Percentiles rank a stretch among this genome's conserved stretches.
Conservation (phyloP, 2,797 vertebrate species). For the Lepus oiostolus region DNA sequence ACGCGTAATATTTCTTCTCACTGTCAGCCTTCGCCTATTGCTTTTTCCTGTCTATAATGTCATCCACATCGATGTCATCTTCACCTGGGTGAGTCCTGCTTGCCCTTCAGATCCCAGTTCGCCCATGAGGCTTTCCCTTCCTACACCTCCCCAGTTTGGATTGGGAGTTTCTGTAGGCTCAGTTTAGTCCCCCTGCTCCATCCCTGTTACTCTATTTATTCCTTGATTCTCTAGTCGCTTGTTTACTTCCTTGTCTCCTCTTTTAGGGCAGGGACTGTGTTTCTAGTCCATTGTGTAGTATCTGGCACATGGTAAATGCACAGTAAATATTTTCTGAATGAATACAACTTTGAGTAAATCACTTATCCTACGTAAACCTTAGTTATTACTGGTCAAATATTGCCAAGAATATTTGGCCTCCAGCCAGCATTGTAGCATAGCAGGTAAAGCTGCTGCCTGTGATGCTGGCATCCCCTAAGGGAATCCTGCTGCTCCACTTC, state of each 20-base stretch:
- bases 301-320: neutral
- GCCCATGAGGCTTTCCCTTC: neutral
- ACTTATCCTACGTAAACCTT: neutral
- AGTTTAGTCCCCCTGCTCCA: slow-evolving; percentile 27
- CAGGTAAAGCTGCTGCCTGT: too few relatives aligned
- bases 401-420: neutral
- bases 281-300: neutral
- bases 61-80: neutral
- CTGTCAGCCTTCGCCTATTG: neutral
- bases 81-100: neutral
- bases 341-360: neutral
- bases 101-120: neutral
- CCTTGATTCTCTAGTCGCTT: slow-evolving; percentile 51
- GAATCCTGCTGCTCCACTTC: too few relatives aligned
- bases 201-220: neutral
- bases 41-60: slow-evolving; percentile 4
- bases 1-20: neutral
- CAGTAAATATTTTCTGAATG: slow-evolving; percentile 42
- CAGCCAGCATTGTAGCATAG: too few relatives aligned
- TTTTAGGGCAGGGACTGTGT: neutral
- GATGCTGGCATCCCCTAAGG: too few relatives aligned
- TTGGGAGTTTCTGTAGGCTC: neutral
- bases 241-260: slow-evolving; percentile 56
- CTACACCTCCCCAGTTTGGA: neutral
- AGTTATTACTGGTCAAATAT: slow-evolving; percentile 10